These are phyloP conservation scores for Neuroterus valhalla DNA, from an alignment of 1,140 invertebrate genomes.

Conservation along the genomic window DNA sequence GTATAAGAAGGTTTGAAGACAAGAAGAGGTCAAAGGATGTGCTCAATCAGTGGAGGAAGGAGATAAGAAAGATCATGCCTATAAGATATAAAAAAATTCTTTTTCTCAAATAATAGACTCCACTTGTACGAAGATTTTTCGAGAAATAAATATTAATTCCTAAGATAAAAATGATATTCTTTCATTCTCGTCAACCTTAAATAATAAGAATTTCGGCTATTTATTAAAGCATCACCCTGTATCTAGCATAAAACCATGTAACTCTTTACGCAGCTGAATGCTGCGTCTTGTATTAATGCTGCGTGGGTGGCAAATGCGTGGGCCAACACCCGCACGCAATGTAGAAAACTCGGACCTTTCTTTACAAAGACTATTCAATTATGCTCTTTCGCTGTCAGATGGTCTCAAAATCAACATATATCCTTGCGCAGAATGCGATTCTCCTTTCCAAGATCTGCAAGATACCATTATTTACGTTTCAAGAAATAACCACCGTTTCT, in stretches of 20 bases:
- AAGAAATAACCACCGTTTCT: background rate
- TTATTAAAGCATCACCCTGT: slow-evolving; percentile 13
- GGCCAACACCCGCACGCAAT: slow-evolving; percentile 21
- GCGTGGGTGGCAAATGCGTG: slow-evolving; percentile 16
- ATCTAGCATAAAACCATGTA: background rate
- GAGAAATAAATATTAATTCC: too few relatives aligned
- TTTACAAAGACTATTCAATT: slow-evolving; percentile 30
- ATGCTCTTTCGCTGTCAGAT: slow-evolving; percentile 18
- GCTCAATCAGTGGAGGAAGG: too few relatives aligned
- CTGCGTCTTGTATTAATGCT: slow-evolving; percentile 2
- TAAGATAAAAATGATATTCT: too few relatives aligned
- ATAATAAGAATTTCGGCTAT: too few relatives aligned
- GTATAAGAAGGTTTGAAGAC: too few relatives aligned
- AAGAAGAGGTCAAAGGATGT: too few relatives aligned
- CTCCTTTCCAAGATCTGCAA: background rate
- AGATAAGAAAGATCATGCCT: too few relatives aligned
- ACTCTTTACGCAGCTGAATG: slow-evolving; percentile 19
- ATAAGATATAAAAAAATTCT: too few relatives aligned
- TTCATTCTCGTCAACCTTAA: too few relatives aligned
- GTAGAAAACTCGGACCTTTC: background rate
- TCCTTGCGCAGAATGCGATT: background rate
- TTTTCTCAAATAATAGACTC: too few relatives aligned
- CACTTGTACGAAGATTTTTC: too few relatives aligned
- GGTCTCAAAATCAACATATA: slow-evolving; percentile 2
- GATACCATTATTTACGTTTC: slow-evolving; percentile 5